Conservation (phyloP, 92 coral and sea anemone genomes). For the Siderastrea siderea region DNA sequence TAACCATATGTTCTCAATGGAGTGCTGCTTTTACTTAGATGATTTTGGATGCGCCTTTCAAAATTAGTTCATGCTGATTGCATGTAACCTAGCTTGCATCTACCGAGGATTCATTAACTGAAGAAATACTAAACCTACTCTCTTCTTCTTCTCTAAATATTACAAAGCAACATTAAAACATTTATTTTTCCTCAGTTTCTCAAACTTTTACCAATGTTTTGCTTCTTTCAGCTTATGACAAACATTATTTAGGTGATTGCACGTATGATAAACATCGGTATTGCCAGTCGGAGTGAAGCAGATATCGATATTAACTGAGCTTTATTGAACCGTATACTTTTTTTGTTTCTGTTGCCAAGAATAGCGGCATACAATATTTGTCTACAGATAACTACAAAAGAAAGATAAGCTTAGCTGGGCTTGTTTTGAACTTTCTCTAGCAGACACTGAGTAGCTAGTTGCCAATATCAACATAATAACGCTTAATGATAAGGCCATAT, state of each 20-base stretch:
- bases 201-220: too few relatives aligned
- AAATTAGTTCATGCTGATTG: too few relatives aligned
- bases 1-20: too few relatives aligned
- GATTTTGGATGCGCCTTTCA: too few relatives aligned
- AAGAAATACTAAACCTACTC: too few relatives aligned
- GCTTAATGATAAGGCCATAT: not conserved
- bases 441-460: not conserved
- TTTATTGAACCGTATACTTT: not conserved
- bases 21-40: too few relatives aligned
- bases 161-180: too few relatives aligned
- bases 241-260: not conserved
- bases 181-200: too few relatives aligned
- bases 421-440: constrained; percentile 11
- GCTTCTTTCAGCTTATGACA: not conserved
- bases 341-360: not conserved
- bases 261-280: not conserved
- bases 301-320: constrained; percentile 3
- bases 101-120: too few relatives aligned
- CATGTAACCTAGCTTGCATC: too few relatives aligned
- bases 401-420: not conserved
- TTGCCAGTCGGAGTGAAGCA: not conserved
- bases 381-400: not conserved
- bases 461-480: not conserved
- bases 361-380: constrained; percentile 10
- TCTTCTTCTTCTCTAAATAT: too few relatives aligned